Evolutionary conservation across 1,140 invertebrate species (phyloP).

Genomic region (Drosophila rhopaloa): DNA sequence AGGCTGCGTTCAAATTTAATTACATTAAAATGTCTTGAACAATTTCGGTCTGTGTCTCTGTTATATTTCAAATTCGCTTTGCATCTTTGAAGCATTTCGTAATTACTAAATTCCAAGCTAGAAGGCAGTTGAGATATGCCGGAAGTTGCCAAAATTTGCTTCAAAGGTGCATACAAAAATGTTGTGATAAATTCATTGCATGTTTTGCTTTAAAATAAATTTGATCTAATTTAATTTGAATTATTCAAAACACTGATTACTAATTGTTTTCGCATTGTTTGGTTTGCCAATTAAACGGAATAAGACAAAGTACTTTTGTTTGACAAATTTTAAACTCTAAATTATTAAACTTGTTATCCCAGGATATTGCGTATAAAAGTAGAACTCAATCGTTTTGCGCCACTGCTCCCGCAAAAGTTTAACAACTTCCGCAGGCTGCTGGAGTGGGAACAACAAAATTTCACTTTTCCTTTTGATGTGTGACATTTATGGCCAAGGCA

Average conservation of each 20-base stretch:
- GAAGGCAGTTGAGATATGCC: not conserved
- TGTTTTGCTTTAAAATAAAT: no score
- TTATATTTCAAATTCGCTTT: constrained; percentile 28
- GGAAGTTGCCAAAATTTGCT: constrained; percentile 6
- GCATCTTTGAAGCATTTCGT: constrained; percentile 28
- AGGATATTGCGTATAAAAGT: not conserved
- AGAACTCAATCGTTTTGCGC: not conserved
- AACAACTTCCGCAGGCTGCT: constrained; percentile 30
- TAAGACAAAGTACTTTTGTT: no score
- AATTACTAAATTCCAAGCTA: constrained; percentile 28
- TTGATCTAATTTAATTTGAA: not conserved
- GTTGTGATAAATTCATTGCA: not conserved
- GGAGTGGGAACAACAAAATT: constrained; percentile 27
- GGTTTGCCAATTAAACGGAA: no score
- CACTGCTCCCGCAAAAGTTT: not conserved
- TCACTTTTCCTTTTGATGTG: constrained; percentile 53
- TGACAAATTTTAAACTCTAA: no score
- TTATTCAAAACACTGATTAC: not conserved
- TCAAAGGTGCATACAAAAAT: not conserved
- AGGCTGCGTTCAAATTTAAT: constrained; percentile 68
- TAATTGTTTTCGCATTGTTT: no score
- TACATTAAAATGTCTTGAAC: constrained; percentile 59
- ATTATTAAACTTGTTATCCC: not conserved
- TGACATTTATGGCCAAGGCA: constrained; percentile 45
- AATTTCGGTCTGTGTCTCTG: constrained; percentile 33